A percentile compares a stretch with the other conserved stretches of the same genome.
Conservation (phyloP, 2,797 vertebrate species). For the Nannoperca obscura region DNA sequence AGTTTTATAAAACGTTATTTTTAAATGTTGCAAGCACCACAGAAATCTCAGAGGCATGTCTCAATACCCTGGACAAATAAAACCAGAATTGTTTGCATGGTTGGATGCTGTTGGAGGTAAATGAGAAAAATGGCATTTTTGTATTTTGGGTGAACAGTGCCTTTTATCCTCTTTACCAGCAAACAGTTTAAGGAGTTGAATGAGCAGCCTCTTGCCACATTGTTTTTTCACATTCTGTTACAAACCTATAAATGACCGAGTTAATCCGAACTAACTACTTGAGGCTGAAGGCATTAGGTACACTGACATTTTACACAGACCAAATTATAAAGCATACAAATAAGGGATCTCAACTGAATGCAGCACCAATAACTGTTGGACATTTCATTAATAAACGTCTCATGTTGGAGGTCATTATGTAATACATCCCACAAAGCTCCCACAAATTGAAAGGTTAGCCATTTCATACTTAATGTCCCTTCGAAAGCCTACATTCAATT, state of each 20-base stretch:
- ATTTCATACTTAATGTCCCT: not conserved
- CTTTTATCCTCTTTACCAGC: not conserved
- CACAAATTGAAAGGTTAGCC: not conserved
- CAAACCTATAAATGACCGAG: too few species aligned
- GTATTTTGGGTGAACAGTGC: not conserved
- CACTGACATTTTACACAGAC: not conserved
- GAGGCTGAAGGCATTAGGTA: not conserved
- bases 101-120: not conserved
- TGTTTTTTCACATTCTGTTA: not conserved
- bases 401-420: not conserved
- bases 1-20: not conserved
- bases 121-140: not conserved
- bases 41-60: not conserved
- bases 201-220: not conserved
- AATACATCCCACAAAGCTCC: conserved; percentile 8
- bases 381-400: conserved; percentile 17
- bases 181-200: not conserved
- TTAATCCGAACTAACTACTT: not conserved
- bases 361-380: not conserved
- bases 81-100: too few species aligned
- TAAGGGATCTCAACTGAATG: not conserved
- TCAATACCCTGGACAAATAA: not conserved
- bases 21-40: not conserved
- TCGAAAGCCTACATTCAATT: not conserved
- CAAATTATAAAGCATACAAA: not conserved